Evolutionary conservation across 2,113 vertebrate genomes (phyloP).

Genomic region (Polyodon spathula): DNA sequence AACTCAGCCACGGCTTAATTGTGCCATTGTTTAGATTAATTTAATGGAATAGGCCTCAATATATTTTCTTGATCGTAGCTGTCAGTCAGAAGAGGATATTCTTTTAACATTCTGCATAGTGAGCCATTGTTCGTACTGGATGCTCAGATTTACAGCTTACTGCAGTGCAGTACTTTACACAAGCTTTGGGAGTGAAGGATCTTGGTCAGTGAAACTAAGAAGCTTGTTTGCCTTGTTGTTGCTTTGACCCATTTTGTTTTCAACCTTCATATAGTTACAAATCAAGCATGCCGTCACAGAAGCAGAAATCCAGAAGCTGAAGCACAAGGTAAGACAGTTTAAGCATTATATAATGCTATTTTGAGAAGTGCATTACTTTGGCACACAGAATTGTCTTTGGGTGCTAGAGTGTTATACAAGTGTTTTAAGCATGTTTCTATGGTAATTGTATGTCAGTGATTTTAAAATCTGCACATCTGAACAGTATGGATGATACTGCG

Average conservation of each 20-base stretch:
- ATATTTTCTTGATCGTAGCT: no score
- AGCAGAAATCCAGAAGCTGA: constrained; percentile 97
- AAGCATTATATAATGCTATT: constrained; percentile 5
- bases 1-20: no score
- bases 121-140: neutral
- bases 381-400: no score
- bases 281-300: constrained; percentile 98
- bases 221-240: constrained; percentile 15
- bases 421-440: no score
- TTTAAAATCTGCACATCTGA: no score
- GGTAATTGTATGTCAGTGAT: no score
- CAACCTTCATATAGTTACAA: constrained; percentile 79
- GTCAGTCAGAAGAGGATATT: no score
- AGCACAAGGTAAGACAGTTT: constrained; percentile 83
- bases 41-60: no score
- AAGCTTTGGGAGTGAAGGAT: constrained; percentile 38
- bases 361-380: neutral
- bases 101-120: neutral
- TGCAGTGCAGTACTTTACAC: constrained; percentile 54
- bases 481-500: no score
- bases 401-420: no score
- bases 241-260: constrained; percentile 40
- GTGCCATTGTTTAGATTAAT: no score
- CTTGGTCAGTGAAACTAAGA: constrained; percentile 22
- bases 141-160: constrained; percentile 55